Evolutionary conservation across 2,113 vertebrate genomes (phyloP).

Genomic region (Lamprologus speciosus): DNA sequence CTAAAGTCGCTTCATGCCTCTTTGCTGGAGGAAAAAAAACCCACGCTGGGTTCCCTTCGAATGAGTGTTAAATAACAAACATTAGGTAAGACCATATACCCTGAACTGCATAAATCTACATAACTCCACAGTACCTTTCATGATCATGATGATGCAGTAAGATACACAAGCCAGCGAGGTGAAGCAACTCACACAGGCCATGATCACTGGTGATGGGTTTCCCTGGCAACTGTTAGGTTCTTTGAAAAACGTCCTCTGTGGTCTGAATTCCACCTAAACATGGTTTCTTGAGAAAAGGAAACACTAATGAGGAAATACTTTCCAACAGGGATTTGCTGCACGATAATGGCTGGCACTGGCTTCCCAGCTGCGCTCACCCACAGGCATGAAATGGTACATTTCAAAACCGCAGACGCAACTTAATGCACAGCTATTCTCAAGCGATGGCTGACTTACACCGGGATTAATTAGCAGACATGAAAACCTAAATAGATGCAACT

Average conservation of each 20-base stretch:
- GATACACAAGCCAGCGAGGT: background rate
- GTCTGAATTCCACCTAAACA: conserved; percentile 4
- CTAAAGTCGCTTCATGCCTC: background rate
- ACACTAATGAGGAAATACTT: conserved; percentile 35
- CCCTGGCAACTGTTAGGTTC: conserved; percentile 49
- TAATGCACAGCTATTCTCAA: background rate
- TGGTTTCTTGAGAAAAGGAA: background rate
- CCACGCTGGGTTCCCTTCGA: background rate
- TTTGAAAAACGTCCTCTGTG: background rate
- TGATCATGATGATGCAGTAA: background rate
- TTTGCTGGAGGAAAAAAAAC: rapidly evolving
- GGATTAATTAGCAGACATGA: background rate
- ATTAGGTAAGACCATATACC: background rate
- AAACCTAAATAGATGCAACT: background rate
- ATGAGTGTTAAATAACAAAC: background rate
- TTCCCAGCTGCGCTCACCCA: background rate
- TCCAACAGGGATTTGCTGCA: conserved; percentile 19
- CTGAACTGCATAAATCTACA: background rate
- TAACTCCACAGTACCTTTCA: background rate
- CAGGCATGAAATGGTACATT: background rate
- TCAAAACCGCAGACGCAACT: background rate
- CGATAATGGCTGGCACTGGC: background rate
- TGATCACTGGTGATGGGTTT: conserved; percentile 24
- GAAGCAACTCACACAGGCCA: background rate
- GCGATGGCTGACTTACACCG: background rate